phyloP scores from a whole-genome alignment of 2,113 vertebrate species.

The Acanthisitta chloris region DNA sequence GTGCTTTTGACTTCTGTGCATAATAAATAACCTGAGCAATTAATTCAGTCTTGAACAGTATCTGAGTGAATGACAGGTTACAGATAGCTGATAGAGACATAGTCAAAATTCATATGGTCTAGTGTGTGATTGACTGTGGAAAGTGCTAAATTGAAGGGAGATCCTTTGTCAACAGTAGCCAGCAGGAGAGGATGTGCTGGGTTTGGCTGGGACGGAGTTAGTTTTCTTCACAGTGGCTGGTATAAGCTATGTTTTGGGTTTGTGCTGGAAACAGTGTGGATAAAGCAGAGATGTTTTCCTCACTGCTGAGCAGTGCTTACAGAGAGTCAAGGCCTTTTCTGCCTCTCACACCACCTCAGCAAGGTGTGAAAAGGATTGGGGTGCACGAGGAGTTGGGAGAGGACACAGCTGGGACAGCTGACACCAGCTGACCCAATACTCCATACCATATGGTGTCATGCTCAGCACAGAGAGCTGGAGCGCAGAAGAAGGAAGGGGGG shows the following conservation, averaged over 20 bases:
- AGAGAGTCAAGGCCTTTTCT: neutral
- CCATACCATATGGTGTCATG: neutral
- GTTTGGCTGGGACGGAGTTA: neutral
- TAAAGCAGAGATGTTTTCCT: neutral
- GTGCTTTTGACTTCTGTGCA: neutral
- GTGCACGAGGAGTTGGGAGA: neutral
- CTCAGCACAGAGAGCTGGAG: neutral
- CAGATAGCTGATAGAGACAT: neutral
- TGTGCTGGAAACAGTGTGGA: neutral
- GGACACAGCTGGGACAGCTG: neutral
- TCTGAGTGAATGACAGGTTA: neutral
- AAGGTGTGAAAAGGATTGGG: fast-evolving
- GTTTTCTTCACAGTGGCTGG: neutral
- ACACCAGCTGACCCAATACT: neutral
- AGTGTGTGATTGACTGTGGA: neutral
- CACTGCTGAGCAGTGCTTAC: neutral
- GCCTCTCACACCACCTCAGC: neutral
- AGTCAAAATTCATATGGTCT: neutral
- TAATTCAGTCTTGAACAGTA: neutral
- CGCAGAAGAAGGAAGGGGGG: neutral
- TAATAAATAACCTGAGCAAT: neutral
- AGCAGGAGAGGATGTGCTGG: neutral
- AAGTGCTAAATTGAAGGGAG: neutral
- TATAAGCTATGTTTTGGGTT: neutral
- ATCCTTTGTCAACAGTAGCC: neutral